phyloP scores from a whole-genome alignment of 2,888 invertebrate genomes.

The Eurytoma californica region DNA sequence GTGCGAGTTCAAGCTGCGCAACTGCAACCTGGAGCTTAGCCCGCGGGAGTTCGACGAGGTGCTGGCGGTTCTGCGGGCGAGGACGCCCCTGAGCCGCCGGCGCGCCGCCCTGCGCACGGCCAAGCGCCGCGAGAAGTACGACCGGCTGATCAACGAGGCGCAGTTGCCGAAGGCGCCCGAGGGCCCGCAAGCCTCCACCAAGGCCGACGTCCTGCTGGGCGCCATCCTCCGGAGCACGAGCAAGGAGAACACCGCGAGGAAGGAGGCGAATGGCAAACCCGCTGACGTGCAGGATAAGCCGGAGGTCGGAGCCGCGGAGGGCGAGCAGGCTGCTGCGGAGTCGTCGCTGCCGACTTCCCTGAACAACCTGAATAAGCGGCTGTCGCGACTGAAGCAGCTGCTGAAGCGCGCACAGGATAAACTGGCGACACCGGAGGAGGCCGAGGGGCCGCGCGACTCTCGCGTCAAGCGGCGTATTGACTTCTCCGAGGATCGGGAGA shows the following conservation, averaged over 20 bases:
- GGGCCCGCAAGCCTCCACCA: slow-evolving; percentile 65
- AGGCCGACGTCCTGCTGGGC: slow-evolving; percentile 77
- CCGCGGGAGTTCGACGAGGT: slow-evolving; percentile 74
- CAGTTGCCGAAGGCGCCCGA: slow-evolving; percentile 5
- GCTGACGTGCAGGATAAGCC: slow-evolving; percentile 6
- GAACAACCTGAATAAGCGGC: slow-evolving; percentile 69
- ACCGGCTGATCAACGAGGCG: slow-evolving; percentile 50
- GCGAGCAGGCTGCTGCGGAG: neutral
- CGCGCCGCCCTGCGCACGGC: slow-evolving; percentile 56
- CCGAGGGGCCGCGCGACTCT: slow-evolving; percentile 2
- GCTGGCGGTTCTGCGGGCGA: slow-evolving; percentile 71
- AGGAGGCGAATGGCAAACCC: slow-evolving; percentile 62
- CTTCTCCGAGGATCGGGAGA: slow-evolving; percentile 57
- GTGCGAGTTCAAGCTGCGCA: slow-evolving; percentile 57
- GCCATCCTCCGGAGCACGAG: slow-evolving; percentile 76
- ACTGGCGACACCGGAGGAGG: slow-evolving; percentile 55
- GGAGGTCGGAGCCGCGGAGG: neutral
- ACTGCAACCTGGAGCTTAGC: slow-evolving; percentile 73
- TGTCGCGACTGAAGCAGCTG: slow-evolving; percentile 67
- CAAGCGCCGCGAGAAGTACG: slow-evolving; percentile 58
- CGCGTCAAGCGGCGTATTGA: slow-evolving; percentile 64
- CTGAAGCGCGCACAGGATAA: slow-evolving; percentile 67
- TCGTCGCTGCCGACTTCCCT: slow-evolving; percentile 54
- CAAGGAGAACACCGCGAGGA: slow-evolving; percentile 70
- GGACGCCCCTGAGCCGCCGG: slow-evolving; percentile 67